Base-by-base conservation (phyloP, 2,113 vertebrate genomes). In the Marmota monax region DNA sequence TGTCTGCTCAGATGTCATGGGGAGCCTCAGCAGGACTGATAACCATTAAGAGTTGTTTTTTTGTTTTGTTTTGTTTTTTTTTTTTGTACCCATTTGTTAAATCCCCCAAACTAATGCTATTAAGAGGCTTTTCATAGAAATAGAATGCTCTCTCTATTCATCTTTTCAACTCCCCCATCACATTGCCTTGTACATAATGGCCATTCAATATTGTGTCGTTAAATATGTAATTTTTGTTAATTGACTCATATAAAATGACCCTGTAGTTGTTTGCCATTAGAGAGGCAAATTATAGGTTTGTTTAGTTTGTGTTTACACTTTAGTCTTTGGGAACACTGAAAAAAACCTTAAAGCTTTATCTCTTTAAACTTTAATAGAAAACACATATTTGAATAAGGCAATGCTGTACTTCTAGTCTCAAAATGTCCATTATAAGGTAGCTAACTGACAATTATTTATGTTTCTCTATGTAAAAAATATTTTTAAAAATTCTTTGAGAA, bases 161-260 rank as follows among this genome's bases (percentile, higher is more conserved):
- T 88, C 63, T 65, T 95, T 96, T 94, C 85, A 83, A 91, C 85
- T 96, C 83, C 48, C 74, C 91, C 42, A 7, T 84, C 92, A 89
- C 42, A 76, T 72, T 80, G 69, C 27, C 18, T 85, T 95, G 34
- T 85, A 61, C 25, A 74, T 48, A 92, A n/a, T 89, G 63, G 87
- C 39, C 65, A 80, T 96, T 96, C 48, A 82, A 7, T 91, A 83
- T 96, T 45, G 51, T 73, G 13, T 42, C 70, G 63, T 78, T 93
- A 34, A 91, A 77, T 97, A 58, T 77, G 39, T 93, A 94, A 93
- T 93, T 96, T 96, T 94, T 97, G 84, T 92, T 97, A 96, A 97
- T 94, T 95, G 85, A 89, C 53, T 96, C 48, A 73, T 88, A 70
- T 94, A 88, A 90, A 97, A 96, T 96, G 84, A 90, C 23, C 58